Evolutionary conservation across 2,888 invertebrate genomes (phyloP).

Genomic region (Pandemis heparana): DNA sequence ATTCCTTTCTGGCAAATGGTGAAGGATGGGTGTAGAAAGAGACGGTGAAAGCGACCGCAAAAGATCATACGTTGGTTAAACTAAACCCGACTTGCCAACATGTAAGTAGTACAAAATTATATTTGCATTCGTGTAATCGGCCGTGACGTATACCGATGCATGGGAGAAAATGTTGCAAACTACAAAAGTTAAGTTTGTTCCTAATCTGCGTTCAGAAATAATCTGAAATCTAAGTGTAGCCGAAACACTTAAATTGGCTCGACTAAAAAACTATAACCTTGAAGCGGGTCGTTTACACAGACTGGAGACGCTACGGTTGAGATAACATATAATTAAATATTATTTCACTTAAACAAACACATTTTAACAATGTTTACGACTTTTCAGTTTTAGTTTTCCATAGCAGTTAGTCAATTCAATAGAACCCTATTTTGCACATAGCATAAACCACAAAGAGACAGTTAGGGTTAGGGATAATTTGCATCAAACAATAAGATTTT

Average conservation of each 20-base stretch:
- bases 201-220: background rate
- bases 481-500: too few relatives aligned
- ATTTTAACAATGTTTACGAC: background rate
- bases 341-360: background rate
- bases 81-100: too few relatives aligned
- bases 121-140: too few relatives aligned
- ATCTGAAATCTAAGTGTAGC: background rate
- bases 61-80: too few relatives aligned
- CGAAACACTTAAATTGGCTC: constrained; percentile 14
- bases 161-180: background rate
- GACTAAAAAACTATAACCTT: constrained; percentile 13
- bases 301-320: background rate
- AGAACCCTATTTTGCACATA: background rate
- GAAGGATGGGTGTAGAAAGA: too few relatives aligned
- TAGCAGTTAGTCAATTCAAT: background rate
- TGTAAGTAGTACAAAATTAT: too few relatives aligned
- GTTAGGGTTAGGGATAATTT: too few relatives aligned
- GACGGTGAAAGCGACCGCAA: too few relatives aligned
- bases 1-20: too few relatives aligned
- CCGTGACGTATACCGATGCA: too few relatives aligned
- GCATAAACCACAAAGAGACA: too few relatives aligned
- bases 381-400: background rate
- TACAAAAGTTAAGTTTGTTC: background rate
- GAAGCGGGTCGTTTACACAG: constrained; percentile 17
- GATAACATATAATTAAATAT: constrained; percentile 20